Conservation (phyloP, 1,140 invertebrate genomes). For the Nasonia giraulti region DNA sequence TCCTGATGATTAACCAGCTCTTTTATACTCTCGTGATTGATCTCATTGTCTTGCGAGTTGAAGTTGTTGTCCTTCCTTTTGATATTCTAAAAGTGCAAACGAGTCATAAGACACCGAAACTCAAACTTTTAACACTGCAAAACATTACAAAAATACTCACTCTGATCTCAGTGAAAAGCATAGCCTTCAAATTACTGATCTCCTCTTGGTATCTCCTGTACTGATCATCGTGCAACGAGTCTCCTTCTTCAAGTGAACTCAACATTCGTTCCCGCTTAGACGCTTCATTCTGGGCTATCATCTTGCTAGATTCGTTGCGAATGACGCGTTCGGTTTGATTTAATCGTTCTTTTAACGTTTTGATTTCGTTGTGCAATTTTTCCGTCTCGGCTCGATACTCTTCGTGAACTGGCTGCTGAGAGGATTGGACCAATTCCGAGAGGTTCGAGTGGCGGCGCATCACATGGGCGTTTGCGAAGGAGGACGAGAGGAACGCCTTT, state of each 20-base stretch:
- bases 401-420: constrained; percentile 64
- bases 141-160: constrained; percentile 41
- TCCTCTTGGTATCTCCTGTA: constrained; percentile 71
- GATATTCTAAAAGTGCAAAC: constrained; percentile 45
- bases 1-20: constrained; percentile 65
- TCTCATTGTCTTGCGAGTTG: constrained; percentile 49
- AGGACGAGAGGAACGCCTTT: constrained; percentile 68
- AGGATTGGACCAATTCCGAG: constrained; percentile 47
- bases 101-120: neutral
- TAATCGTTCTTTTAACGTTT: constrained; percentile 76
- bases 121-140: neutral
- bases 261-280: constrained; percentile 65
- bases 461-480: constrained; percentile 67
- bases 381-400: constrained; percentile 74
- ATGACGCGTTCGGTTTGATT: constrained; percentile 76
- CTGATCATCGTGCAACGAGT: constrained; percentile 57
- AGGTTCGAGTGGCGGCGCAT: constrained; percentile 63
- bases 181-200: constrained; percentile 62
- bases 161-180: constrained; percentile 66
- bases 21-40: constrained; percentile 58
- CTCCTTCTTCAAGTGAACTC: constrained; percentile 19
- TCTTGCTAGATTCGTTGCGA: constrained; percentile 68
- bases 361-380: constrained; percentile 76
- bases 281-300: constrained; percentile 61
- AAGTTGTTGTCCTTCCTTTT: constrained; percentile 44